These are phyloP conservation scores for Mungos mungo DNA, from an alignment of 2,113 vertebrate species.

Conservation along the genomic window DNA sequence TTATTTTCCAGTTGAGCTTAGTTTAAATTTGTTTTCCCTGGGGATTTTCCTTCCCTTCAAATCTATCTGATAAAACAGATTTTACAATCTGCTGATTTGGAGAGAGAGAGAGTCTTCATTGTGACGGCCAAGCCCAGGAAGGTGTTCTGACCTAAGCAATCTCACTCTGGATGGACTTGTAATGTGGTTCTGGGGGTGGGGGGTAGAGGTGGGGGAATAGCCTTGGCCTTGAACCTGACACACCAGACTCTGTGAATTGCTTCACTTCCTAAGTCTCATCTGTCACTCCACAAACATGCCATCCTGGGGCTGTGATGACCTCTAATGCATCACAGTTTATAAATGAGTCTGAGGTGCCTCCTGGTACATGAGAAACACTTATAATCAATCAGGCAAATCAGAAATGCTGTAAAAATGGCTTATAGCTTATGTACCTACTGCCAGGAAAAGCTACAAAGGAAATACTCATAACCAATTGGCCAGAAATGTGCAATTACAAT, in stretches of 20 bases:
- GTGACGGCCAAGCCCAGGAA: background rate
- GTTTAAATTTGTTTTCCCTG: background rate
- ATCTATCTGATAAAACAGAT: background rate
- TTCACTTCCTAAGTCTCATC: constrained; percentile 35
- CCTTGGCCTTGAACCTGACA: constrained; percentile 16
- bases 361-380: constrained; percentile 59
- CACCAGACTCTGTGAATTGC: background rate
- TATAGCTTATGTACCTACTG: background rate
- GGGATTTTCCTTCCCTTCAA: background rate
- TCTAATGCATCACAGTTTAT: constrained; percentile 57
- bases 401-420: constrained; percentile 60
- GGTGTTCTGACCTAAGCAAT: background rate
- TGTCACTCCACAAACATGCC: constrained; percentile 38
- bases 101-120: background rate
- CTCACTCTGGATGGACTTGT: background rate
- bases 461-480: background rate
- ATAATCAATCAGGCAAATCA: constrained; percentile 60
- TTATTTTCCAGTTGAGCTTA: background rate
- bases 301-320: constrained; percentile 30
- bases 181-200: background rate
- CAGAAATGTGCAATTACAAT: constrained; percentile 37
- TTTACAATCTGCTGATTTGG: background rate
- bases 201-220: background rate
- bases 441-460: constrained; percentile 50
- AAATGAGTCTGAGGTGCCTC: constrained; percentile 31